phyloP scores from a whole-genome alignment of 2,888 invertebrate genomes.

The Orthonychiurus folsomi region DNA sequence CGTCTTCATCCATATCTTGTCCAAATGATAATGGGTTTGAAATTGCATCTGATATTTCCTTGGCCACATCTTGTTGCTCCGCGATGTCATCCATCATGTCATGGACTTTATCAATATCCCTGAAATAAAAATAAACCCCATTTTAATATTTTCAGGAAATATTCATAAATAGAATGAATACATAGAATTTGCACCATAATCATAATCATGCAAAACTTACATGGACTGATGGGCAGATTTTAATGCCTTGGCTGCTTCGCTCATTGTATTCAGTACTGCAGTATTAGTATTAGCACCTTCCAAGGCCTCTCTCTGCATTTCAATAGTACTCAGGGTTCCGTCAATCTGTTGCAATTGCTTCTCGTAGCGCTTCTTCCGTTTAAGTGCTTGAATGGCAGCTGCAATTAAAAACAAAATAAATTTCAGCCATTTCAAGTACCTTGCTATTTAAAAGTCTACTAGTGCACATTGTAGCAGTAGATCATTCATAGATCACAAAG shows the following conservation, averaged over 20 bases:
- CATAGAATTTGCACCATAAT: neutral
- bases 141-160: neutral
- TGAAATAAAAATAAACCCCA: too few relatives aligned
- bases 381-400: constrained; percentile 90
- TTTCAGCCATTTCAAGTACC: too few relatives aligned
- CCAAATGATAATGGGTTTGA: constrained; percentile 93
- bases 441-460: too few relatives aligned
- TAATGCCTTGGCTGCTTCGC: constrained; percentile 87
- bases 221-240: constrained; percentile 90
- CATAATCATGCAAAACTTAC: constrained; percentile 41
- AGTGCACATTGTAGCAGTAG: too few relatives aligned
- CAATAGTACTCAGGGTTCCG: constrained; percentile 92
- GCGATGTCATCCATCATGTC: constrained; percentile 99
- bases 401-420: neutral
- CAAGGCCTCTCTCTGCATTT: constrained; percentile 91
- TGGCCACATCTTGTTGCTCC: constrained; percentile 96
- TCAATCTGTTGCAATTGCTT: constrained; percentile 96
- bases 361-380: constrained; percentile 94
- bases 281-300: constrained; percentile 97
- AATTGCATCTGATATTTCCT: constrained; percentile 97
- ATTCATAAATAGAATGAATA: neutral
- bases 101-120: constrained; percentile 93
- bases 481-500: neutral
- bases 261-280: constrained; percentile 95
- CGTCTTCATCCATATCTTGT: constrained; percentile 78